These are phyloP conservation scores for Emydoidea blandingii DNA, from an alignment of 2,797 vertebrate species.

Conservation along the genomic window DNA sequence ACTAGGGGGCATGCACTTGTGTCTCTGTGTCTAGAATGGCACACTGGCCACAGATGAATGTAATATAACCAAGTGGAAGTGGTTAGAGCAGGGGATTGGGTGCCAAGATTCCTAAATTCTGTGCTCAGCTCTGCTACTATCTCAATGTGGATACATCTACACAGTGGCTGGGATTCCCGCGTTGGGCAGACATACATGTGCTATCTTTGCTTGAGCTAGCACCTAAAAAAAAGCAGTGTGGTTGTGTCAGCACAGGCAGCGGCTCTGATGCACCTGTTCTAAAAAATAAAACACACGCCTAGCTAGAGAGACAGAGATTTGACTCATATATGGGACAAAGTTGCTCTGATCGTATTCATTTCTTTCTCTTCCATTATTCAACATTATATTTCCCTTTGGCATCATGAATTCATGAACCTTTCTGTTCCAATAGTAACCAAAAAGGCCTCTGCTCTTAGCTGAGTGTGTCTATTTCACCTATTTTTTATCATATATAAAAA, in stretches of 20 bases:
- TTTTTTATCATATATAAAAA: slow-evolving; percentile 25
- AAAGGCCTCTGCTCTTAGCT: neutral
- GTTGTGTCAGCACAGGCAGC: neutral
- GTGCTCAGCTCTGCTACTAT: neutral
- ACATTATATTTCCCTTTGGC: slow-evolving; percentile 8
- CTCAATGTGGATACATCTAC: neutral
- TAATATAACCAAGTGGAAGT: neutral
- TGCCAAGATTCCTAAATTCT: neutral
- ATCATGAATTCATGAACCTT: slow-evolving; percentile 2
- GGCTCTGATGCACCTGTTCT: slow-evolving; percentile 10
- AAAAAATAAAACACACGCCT: neutral
- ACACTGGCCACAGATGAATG: neutral
- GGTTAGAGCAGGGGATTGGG: neutral
- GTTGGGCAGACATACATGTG: neutral
- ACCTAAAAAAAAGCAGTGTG: neutral
- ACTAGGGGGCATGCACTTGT: neutral
- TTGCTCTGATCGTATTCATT: slow-evolving; percentile 20
- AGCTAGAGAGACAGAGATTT: neutral
- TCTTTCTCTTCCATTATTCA: slow-evolving; percentile 51
- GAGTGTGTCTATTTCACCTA: neutral
- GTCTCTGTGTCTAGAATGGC: neutral
- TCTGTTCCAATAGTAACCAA: slow-evolving; percentile 21
- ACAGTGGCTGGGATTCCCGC: neutral
- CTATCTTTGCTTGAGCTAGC: neutral
- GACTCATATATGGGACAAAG: neutral